phyloP scores from a whole-genome alignment of 1,140 invertebrate genomes.

The Drosophila micromelanica region DNA sequence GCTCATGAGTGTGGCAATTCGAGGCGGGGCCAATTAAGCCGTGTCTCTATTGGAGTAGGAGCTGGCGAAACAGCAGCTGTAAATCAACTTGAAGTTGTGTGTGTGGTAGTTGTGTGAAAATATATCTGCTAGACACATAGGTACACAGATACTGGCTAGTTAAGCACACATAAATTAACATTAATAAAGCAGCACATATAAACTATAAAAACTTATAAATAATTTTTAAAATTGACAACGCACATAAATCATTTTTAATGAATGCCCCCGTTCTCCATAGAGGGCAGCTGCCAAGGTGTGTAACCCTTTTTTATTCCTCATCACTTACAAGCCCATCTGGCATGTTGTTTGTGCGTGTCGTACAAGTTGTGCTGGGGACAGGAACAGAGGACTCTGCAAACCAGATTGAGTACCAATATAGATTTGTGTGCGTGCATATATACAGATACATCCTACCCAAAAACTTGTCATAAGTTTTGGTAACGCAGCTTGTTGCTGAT shows the following conservation, averaged over 20 bases:
- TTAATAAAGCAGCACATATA: conserved; percentile 68
- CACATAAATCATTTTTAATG: conserved; percentile 76
- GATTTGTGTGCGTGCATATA: background rate
- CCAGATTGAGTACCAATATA: conserved; percentile 2
- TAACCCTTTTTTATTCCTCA: conserved; percentile 5
- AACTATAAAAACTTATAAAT: conserved; percentile 72
- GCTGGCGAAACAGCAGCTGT: conserved; percentile 30
- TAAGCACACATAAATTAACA: conserved; percentile 76
- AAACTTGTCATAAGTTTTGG: conserved; percentile 41
- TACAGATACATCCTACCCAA: conserved; percentile 19
- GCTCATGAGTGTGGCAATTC: conserved; percentile 43
- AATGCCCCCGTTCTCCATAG: conserved; percentile 15
- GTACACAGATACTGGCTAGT: conserved; percentile 45
- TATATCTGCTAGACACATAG: conserved; percentile 36
- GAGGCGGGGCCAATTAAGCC: conserved; percentile 71
- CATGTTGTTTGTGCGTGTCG: conserved; percentile 28
- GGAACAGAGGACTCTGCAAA: conserved; percentile 7
- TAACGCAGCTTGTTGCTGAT: conserved; percentile 23
- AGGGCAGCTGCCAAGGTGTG: conserved; percentile 19
- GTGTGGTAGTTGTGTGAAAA: conserved; percentile 34
- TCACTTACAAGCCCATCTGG: background rate
- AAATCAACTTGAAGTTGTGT: conserved; percentile 36
- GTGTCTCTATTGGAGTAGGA: conserved; percentile 16
- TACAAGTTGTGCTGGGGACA: conserved; percentile 5
- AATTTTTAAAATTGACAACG: conserved; percentile 46